Base-by-base conservation (phyloP, 2,888 invertebrate species). In the Abscondita cerata region DNA sequence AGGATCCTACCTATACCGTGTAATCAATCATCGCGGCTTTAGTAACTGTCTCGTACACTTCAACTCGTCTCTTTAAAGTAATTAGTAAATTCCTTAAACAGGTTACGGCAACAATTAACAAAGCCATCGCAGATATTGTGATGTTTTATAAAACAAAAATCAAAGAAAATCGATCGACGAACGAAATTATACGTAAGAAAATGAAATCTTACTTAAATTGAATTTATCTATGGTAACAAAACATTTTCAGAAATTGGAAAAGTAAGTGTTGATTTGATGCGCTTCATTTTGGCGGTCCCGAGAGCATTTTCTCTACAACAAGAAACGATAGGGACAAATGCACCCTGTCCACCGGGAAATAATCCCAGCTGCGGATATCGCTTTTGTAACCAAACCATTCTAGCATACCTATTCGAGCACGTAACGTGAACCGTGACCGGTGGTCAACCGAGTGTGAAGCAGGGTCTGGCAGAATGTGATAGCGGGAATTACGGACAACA, bases 401-500 rank as follows among this genome's bases (percentile, higher is more conserved):
- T 67, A 63, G 65, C 65, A 65, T 71, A 73, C 73, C 72, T 73
- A 73, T 72, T 73, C 72, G 71, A 72, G 74, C 72, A 73, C 72
- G 72, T 71, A 74, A 74, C 72, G 65, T 64, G 72, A 70, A 67
- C 70, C 69, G 72, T 69, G 70, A 72, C 70, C 72, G 68, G 65
- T 70, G 71, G 72, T 70, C 74, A 74, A 70, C 72, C 71, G 70
- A 72, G 71, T 76, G 79, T 78, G 74, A 78, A 78, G 73, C 74
- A 71, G 70, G 73, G 71, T 70, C 78, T 77, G 78, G 76, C 75
- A 71, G 75, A 73, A 76, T 74, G 77, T 76, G 80, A 79, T 80
- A 80, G 78, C 78, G 68, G 78, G 78, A 80, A 80, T 80, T 80
- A 80, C 78, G 71, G 75, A 69, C 77, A 78, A 78, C 79, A 74